Base-by-base conservation (phyloP, 2,797 vertebrate species). In the Hoplostethus mediterraneus region DNA sequence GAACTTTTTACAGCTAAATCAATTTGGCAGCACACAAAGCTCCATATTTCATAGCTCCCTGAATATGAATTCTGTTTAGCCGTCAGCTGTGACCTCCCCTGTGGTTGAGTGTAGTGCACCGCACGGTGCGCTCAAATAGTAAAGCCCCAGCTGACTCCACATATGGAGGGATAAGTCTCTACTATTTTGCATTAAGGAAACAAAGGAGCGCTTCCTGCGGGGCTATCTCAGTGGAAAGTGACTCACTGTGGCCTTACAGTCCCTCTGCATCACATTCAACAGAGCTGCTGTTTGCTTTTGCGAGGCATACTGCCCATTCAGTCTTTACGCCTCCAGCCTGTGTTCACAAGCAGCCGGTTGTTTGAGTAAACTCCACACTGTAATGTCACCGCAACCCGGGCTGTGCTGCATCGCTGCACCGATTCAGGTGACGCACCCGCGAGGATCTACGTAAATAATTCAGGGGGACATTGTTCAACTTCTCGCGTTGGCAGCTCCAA, bases 1-100 rank as follows among this genome's bases (percentile, higher is more conserved):
- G 38, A 80, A 77, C 89, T 92, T 90, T 89, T 87, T 21, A 87
- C 77, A 70, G 85, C 79, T 89, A 90, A 93, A 92, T 94, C 88
- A 92, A 92, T 94, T 91, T 92, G 86, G 79, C 80, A 75, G 79
- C 84, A 62, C 74, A 81, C 79, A 84, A 85, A 85, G 84, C 89
- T 90, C 79, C 21, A 68, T 85, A 88, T 89, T 93, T 93, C 89
- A 89, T 60, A 78, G 83, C 69, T 71, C 79, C 69, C 21, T 64
- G 84, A 83, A 83, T 89, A 86, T 82, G 84, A 90, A 83, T 90
- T 89, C 74, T 75, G 81, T 87, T 81, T 75, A 63, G 77, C 80
- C 62, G 16, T 85, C 82, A 81, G 87, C 79, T 80, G 82, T 87
- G 88, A 87, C 88, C 90, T 91, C 85, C 87, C 87, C 71, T 68